Evolutionary conservation across 1,140 invertebrate genomes (phyloP).

Genomic region (Branchinecta lindahli): DNA sequence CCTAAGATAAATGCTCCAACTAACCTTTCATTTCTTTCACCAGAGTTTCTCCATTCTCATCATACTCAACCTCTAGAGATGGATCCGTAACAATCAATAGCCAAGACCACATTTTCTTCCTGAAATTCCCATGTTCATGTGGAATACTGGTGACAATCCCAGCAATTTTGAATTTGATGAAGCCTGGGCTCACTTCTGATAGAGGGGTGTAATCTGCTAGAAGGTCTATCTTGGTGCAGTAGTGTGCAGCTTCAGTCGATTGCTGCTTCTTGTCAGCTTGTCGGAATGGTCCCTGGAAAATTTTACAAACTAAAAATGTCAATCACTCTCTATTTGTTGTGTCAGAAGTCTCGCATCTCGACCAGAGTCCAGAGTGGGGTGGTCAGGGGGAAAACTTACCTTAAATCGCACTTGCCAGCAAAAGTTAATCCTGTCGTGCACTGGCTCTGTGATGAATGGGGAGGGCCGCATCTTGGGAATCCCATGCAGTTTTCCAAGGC

Average conservation of each 20-base stretch:
- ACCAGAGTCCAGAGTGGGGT: too few relatives aligned
- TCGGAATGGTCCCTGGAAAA: not conserved
- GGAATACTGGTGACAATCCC: not conserved
- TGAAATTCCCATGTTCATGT: not conserved
- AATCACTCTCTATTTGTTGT: too few relatives aligned
- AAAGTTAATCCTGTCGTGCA: too few relatives aligned
- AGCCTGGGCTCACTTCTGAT: not conserved
- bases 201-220: not conserved
- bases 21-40: not conserved
- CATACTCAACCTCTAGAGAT: not conserved
- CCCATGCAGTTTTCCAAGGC: too few relatives aligned
- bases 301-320: not conserved
- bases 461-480: too few relatives aligned
- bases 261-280: not conserved
- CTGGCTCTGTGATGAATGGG: too few relatives aligned
- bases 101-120: not conserved
- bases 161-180: slow-evolving; percentile 3
- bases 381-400: too few relatives aligned
- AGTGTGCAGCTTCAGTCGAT: not conserved
- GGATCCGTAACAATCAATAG: not conserved
- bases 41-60: not conserved
- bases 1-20: not conserved
- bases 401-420: too few relatives aligned
- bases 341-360: too few relatives aligned
- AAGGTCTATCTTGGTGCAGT: not conserved